Evolutionary conservation across 1,140 invertebrate genomes (phyloP), one percentile per base, ranked within the genome.

Genomic region (Drosophila ficusphila): DNA sequence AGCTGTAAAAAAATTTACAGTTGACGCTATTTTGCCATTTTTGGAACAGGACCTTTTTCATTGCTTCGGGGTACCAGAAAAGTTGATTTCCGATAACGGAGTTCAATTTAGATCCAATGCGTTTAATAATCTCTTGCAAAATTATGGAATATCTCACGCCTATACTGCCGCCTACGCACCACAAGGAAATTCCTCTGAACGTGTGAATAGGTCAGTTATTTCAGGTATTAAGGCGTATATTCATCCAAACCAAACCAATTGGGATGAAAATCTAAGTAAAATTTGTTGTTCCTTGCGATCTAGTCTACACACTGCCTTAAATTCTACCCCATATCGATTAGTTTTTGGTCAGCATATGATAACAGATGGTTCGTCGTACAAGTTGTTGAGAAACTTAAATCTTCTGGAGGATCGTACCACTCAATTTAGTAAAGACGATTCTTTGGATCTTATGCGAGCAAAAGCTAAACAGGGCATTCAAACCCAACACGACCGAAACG

Each of bases 1-100:
- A 48, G 31, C 33, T 8, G 48, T 33, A 36, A 34, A 29, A 21
- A 51, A 51, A 53, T 31, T 31, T 16, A 47, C 8, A 46, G 44
- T 29, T 41, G 39, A 42, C 7, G 39, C 39, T 12, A 21, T 42
- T 12, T 42, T 42, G 39, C 39, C 18, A 16, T 47, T 47, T 29
- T 29, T 47, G 14, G 25, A 47, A 47, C 23, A 31, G 44, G 25
- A 18, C 12, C 8, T 31, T 16, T 47, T 47, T 16, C 25, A 47
- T 29, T 47, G 44, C 14, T 47, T 47, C 25, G 44, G 44, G 7
- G 44, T 31, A 47, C 44, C 44, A 4, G 25, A 47, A 27, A 29
- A 29, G 44, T 16, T 47, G 9, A 29, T 47, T 27, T 47, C 25
- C 25, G 44, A 47, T 18, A 47, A 47, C 25, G 44, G 44, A 18